phyloP scores from a whole-genome alignment of 2,797 vertebrate species.

The Labroides dimidiatus region DNA sequence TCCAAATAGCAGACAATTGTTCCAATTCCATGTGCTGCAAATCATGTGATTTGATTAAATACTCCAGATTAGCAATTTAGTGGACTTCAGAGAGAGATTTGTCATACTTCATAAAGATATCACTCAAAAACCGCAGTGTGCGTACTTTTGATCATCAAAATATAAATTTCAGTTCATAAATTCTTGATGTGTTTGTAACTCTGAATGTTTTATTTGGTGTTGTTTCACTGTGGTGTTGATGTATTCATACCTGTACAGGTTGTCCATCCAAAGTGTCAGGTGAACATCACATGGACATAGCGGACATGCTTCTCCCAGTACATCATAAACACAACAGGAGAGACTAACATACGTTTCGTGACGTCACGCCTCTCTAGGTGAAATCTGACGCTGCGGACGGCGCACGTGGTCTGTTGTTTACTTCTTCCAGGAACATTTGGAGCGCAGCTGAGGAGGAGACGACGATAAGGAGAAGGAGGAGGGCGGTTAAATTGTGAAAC shows the following conservation, averaged over 20 bases:
- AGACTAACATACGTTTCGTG: conserved; percentile 3
- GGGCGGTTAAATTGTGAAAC: conserved; percentile 71
- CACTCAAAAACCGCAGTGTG: no score
- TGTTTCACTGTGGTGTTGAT: not conserved
- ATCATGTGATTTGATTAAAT: not conserved
- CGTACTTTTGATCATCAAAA: no score
- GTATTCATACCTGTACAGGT: no score
- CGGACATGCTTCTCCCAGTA: conserved; percentile 1
- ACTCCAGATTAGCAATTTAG: not conserved
- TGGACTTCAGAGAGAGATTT: not conserved
- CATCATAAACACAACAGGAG: conserved; percentile 1
- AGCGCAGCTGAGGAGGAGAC: conserved; percentile 2
- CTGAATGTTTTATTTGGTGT: not conserved
- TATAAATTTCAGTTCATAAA: no score
- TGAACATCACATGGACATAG: conserved; percentile 13
- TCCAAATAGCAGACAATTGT: not conserved
- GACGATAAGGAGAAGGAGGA: not conserved
- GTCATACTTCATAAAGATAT: not conserved
- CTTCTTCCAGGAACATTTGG: conserved; percentile 73
- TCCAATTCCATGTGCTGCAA: not conserved
- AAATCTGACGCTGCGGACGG: conserved; percentile 70
- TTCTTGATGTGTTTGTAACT: no score
- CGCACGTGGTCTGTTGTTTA: conserved; percentile 85
- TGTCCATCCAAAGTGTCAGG: conserved; percentile 1
- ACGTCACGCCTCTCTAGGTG: conserved; percentile 46